A percentile compares a stretch with the other conserved stretches of the same genome.
These are phyloP conservation scores for Sitta carolinensis DNA, from an alignment of 2,797 vertebrate species.

Conservation along the genomic window DNA sequence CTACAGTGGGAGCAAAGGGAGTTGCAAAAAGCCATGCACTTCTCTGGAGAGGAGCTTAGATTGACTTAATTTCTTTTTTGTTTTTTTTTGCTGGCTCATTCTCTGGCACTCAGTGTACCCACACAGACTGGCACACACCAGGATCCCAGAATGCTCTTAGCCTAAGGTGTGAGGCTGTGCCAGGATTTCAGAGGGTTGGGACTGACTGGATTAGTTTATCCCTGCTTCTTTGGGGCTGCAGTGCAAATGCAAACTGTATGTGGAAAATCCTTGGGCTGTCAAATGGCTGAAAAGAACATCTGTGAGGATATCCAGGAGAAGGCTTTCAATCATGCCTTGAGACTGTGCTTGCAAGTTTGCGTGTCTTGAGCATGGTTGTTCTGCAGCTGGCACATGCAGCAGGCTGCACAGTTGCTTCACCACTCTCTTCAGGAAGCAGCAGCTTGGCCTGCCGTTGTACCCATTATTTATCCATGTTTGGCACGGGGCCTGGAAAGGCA, in stretches of 20 bases:
- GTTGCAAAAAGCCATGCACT: not conserved
- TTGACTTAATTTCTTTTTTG: not conserved
- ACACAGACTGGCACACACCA: not conserved
- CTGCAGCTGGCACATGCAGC: not conserved
- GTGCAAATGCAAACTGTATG: not conserved
- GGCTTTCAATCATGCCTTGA: not conserved
- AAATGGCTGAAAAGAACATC: not conserved
- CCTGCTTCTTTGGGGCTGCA: not conserved
- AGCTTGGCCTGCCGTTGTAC: not conserved
- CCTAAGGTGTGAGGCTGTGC: not conserved
- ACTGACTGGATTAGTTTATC: not conserved
- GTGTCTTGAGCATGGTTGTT: not conserved
- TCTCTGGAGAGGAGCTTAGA: not conserved
- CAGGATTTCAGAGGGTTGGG: not conserved
- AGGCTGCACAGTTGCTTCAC: not conserved
- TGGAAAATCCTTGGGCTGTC: not conserved
- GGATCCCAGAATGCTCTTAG: not conserved
- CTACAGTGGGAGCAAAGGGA: not conserved
- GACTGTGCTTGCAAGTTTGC: not conserved
- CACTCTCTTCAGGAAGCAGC: not conserved
- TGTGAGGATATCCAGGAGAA: not conserved
- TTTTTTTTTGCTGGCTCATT: not conserved
- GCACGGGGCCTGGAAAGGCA: not conserved
- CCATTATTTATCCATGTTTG: fast-evolving
- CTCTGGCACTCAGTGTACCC: not conserved